Conservation (phyloP, 2,113 vertebrate genomes). For the Mesoclemmys tuberculata region DNA sequence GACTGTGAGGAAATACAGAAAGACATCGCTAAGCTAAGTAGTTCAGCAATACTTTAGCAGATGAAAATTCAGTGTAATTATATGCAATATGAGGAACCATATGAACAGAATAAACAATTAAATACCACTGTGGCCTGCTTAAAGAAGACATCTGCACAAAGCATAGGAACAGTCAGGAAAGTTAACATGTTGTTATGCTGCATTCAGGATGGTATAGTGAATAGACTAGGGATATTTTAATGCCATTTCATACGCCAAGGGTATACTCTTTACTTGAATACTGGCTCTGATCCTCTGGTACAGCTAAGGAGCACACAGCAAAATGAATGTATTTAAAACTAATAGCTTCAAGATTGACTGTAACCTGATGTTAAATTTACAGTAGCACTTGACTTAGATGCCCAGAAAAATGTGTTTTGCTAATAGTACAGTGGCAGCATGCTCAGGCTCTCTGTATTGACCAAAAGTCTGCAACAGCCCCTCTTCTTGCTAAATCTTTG, state of each 20-base stretch:
- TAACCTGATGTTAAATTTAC: not conserved
- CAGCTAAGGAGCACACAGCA: not conserved
- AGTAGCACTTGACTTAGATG: not conserved
- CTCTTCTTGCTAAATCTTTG: constrained; percentile 26
- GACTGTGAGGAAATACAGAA: not conserved
- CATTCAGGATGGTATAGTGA: not conserved
- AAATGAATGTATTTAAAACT: fast-evolving
- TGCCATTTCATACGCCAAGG: not conserved
- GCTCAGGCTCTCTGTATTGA: not conserved
- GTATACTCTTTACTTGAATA: no score
- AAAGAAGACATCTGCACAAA: not conserved
- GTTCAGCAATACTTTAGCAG: not conserved
- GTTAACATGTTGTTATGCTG: not conserved
- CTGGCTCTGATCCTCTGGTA: not conserved
- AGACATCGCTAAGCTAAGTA: not conserved
- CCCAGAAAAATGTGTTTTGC: not conserved
- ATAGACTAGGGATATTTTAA: fast-evolving
- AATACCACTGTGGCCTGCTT: not conserved
- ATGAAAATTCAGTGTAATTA: not conserved
- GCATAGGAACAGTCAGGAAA: not conserved
- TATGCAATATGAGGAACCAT: not conserved
- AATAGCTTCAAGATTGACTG: not conserved
- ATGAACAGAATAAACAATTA: not conserved
- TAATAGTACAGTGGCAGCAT: not conserved
- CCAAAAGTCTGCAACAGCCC: not conserved